Base-by-base conservation (phyloP, 1,140 invertebrate species). In the Pseudomyrmex concolor region DNA sequence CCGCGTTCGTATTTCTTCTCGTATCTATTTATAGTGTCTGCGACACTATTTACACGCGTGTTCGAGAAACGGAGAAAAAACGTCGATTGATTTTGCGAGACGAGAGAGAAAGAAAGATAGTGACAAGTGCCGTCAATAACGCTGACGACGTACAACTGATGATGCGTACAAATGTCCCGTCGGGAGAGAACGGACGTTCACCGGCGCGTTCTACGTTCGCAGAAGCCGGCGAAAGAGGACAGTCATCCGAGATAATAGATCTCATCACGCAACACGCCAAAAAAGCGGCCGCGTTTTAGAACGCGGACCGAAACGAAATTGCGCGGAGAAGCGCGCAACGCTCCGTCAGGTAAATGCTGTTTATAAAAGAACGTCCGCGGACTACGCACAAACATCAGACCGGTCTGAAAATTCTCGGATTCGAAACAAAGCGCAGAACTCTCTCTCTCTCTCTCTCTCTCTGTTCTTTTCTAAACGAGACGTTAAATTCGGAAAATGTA, bases 181-280 rank as follows among this genome's bases (percentile, higher is more conserved):
- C 71, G 66, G 45, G 34, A 22, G 51, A 50, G 12, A 22, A 51
- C 22, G 85, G 77, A 85, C 87, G 77, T 85, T 88, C 83, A 83
- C 83, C 77, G 67, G 54, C 71, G 66, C 48, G 51, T 15, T 51
- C 15, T 7, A 34, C 43, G 70, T 86, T 88, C 74, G 73, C 48
- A 76, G 78, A 86, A 88, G 77, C 55, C 59, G 34, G 66, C 63
- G 72, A 76, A 70, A 85, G 68, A 76, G 59, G 78, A 80, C 67
- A 89, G 84, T 89, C 87, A 89, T 88, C 70, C 71, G 48, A 60
- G 63, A 88, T 88, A 89, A 88, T 88, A 86, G 80, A 89, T 88
- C 85, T 89, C 84, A 85, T 88, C 68, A 76, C 48, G 74, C 70
- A 55, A 57, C 25, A 82, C 34, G 62, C 5, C 54, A 62, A 70